Conservation (phyloP, 2,888 invertebrate genomes). For the Physocephala rufipes region DNA sequence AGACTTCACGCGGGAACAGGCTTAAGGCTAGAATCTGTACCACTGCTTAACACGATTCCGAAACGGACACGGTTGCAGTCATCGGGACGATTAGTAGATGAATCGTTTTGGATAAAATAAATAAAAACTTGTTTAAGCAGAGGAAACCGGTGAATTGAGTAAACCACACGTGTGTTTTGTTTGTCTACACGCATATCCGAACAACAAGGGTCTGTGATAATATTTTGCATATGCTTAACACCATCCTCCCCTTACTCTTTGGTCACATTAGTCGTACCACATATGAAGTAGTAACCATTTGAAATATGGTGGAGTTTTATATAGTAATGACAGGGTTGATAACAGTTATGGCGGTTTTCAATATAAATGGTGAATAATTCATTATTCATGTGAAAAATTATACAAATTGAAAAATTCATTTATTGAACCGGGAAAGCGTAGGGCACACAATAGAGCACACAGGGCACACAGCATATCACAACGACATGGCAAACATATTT, state of each 20-base stretch:
- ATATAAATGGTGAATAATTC: background rate
- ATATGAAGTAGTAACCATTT: slow-evolving; percentile 13
- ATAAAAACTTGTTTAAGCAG: slow-evolving; percentile 18
- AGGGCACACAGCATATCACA: no score
- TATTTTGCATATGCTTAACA: background rate
- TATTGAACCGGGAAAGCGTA: slow-evolving; percentile 9
- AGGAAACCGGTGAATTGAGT: slow-evolving; percentile 18
- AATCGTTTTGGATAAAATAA: background rate
- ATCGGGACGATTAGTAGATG: background rate
- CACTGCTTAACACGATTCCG: background rate
- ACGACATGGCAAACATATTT: no score
- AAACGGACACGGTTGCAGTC: no score
- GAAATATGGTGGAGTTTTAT: slow-evolving; percentile 2
- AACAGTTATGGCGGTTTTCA: no score
- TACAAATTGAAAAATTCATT: slow-evolving; percentile 18
- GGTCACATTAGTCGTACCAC: slow-evolving; percentile 11
- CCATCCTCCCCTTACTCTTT: slow-evolving; percentile 1
- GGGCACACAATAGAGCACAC: background rate
- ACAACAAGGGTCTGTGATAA: background rate
- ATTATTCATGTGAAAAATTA: slow-evolving; percentile 6
- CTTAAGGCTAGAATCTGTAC: background rate
- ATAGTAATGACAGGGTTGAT: background rate
- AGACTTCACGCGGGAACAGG: background rate
- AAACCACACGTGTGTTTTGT: slow-evolving; percentile 23
- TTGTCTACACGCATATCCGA: no score